Conservation (phyloP, 2,888 invertebrate species). For the Odontocerum albicorne region DNA sequence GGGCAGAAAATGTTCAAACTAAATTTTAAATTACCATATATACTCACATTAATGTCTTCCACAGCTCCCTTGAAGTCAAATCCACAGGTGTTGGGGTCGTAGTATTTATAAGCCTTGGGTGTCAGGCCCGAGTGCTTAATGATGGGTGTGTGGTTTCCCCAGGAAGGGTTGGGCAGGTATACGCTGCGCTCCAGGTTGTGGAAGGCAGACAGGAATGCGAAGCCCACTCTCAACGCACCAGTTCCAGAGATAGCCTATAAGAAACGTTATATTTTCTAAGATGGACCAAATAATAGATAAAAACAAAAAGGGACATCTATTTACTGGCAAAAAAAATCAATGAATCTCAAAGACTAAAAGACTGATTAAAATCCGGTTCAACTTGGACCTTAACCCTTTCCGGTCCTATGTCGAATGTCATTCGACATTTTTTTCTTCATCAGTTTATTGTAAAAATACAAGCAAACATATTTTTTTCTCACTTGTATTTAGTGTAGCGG, state of each 20-base stretch:
- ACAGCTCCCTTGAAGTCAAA: conserved; percentile 89
- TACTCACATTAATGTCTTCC: conserved; percentile 84
- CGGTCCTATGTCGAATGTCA: neutral
- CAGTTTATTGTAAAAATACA: too few species aligned
- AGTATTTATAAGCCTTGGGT: conserved; percentile 91
- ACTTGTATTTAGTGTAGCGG: too few species aligned
- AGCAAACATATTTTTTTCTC: too few species aligned
- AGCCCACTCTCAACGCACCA: conserved; percentile 92
- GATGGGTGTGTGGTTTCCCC: conserved; percentile 98
- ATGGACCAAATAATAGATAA: too few species aligned
- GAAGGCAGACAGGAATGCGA: conserved; percentile 82
- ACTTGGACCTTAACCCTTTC: conserved; percentile 8
- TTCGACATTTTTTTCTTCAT: neutral
- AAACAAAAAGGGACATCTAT: too few species aligned
- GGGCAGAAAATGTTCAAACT: too few species aligned
- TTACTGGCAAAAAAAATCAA: too few species aligned
- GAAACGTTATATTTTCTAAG: too few species aligned
- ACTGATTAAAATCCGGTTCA: neutral
- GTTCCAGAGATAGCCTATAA: conserved; percentile 94
- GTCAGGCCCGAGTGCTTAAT: conserved; percentile 86
- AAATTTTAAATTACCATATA: too few species aligned
- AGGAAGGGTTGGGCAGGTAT: conserved; percentile 90
- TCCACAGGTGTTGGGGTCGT: conserved; percentile 89
- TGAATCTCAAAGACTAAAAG: too few species aligned
- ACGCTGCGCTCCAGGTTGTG: conserved; percentile 78